These are phyloP conservation scores for Pseudomyrmex gracilis DNA, from an alignment of 1,140 invertebrate species.

Conservation along the genomic window DNA sequence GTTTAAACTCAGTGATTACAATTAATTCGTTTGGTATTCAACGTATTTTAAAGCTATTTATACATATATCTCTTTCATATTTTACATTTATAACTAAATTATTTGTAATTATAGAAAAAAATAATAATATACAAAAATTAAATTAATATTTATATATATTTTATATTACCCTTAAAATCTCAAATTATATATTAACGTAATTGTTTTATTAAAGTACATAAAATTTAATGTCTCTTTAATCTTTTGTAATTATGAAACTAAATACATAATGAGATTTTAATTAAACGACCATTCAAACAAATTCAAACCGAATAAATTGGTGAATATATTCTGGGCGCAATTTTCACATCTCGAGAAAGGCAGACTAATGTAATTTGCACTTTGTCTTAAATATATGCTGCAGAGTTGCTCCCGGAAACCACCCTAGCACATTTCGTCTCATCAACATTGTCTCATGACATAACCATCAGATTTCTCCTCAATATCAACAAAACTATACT, in stretches of 20 bases:
- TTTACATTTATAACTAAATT: no score
- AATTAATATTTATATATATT: no score
- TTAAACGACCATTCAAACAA: background rate
- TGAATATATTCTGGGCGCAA: background rate
- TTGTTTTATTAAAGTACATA: no score
- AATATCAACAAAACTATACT: slow-evolving; percentile 21
- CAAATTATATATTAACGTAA: no score
- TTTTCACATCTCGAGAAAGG: background rate
- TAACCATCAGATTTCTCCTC: background rate
- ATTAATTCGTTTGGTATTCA: background rate
- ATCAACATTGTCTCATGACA: slow-evolving; percentile 17
- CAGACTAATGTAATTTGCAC: background rate
- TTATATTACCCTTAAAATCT: no score
- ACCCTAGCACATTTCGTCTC: background rate
- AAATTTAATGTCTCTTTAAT: no score
- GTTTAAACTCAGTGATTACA: background rate
- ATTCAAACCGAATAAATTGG: background rate
- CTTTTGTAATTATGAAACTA: no score
- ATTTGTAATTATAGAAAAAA: no score
- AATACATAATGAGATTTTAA: slow-evolving; percentile 8
- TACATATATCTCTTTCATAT: no score
- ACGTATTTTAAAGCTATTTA: no score
- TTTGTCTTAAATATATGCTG: background rate
- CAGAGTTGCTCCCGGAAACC: background rate
- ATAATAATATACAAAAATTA: no score